These are phyloP conservation scores for Stegostoma tigrinum DNA, from an alignment of 2,113 vertebrate genomes.

Conservation along the genomic window DNA sequence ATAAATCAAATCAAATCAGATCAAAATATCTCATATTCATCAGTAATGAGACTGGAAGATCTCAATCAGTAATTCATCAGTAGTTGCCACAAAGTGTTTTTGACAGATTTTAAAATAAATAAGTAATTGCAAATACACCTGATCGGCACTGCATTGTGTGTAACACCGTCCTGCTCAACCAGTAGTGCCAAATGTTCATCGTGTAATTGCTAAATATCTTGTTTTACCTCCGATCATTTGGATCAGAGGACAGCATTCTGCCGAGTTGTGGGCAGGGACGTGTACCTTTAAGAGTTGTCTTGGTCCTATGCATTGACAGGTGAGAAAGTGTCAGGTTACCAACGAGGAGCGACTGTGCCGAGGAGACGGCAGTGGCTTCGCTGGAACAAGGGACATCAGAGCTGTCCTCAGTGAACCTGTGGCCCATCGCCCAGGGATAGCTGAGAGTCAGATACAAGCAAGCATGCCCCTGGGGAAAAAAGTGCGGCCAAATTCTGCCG, in stretches of 20 bases:
- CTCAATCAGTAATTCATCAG: neutral
- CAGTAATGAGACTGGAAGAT: too few species aligned
- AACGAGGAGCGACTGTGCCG: neutral
- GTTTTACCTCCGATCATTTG: neutral
- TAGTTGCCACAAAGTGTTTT: neutral
- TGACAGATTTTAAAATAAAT: neutral
- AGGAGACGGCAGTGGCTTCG: neutral
- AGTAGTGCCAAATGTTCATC: neutral
- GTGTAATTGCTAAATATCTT: neutral
- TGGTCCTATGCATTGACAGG: neutral
- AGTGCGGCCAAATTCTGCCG: conserved; percentile 54
- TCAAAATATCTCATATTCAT: too few species aligned
- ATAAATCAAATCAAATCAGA: too few species aligned
- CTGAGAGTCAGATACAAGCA: too few species aligned
- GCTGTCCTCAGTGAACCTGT: neutral
- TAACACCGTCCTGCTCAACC: neutral
- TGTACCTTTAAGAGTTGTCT: conserved; percentile 3
- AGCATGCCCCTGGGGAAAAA: conserved; percentile 50
- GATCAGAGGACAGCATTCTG: neutral
- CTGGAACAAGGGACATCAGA: neutral
- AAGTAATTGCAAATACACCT: neutral
- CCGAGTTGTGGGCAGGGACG: neutral
- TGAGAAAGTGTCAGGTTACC: neutral
- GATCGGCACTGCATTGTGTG: neutral
- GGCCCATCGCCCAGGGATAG: neutral